Percentiles rank a stretch among this genome's conserved stretches.
Evolutionary conservation across 2,113 vertebrate species (phyloP).

Genomic region (Coptodon rendalli): DNA sequence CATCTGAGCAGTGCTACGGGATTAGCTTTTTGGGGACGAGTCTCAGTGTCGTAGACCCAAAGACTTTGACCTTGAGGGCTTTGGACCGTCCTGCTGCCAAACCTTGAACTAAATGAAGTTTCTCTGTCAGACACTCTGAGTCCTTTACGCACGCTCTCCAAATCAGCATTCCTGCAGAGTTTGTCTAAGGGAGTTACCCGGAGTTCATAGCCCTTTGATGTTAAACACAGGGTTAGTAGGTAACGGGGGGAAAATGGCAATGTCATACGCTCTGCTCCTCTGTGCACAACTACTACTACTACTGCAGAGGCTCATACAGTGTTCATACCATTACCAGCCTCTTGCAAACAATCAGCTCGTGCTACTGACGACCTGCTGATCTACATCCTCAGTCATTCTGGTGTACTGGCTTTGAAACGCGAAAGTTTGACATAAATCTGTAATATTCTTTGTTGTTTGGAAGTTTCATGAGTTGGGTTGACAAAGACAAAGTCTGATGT

Average conservation of each 20-base stretch:
- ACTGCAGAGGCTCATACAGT: background rate
- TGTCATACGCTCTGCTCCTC: background rate
- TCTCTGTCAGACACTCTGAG: background rate
- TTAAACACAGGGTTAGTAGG: background rate
- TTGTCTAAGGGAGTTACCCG: background rate
- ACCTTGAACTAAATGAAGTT: background rate
- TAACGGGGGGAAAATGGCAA: fast-evolving
- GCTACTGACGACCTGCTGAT: background rate
- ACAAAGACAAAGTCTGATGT: background rate
- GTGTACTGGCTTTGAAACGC: background rate
- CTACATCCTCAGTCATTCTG: background rate
- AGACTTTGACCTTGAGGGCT: background rate
- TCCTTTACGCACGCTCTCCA: background rate
- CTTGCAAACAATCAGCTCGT: background rate
- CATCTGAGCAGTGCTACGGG: background rate
- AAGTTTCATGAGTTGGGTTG: background rate
- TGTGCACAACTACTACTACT: background rate
- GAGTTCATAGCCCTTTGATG: background rate
- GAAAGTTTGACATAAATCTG: background rate
- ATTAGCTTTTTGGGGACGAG: background rate
- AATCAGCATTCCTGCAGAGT: background rate
- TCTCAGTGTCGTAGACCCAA: background rate
- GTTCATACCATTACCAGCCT: background rate
- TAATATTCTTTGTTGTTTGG: background rate
- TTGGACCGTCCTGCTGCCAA: background rate